Conservation (phyloP, 2,888 invertebrate species). For the Marronus borbonicus region DNA sequence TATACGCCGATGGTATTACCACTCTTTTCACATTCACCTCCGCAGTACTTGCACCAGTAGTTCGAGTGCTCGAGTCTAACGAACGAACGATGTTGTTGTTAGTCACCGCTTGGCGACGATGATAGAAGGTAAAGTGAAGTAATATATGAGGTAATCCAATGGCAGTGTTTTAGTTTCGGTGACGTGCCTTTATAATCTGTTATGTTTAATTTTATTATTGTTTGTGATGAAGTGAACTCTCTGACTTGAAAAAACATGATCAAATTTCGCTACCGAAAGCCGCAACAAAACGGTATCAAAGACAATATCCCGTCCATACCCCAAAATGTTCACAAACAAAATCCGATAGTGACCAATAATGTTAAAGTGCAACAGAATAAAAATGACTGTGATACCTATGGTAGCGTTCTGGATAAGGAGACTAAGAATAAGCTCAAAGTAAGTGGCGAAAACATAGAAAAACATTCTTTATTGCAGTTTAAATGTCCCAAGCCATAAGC, state of each 20-base stretch:
- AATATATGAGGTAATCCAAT: neutral
- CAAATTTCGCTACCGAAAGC: conserved; percentile 68
- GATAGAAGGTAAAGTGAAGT: conserved; percentile 54
- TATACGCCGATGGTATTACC: too few relatives aligned
- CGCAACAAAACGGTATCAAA: conserved; percentile 50
- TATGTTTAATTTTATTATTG: neutral
- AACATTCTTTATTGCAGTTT: neutral
- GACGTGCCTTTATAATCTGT: neutral
- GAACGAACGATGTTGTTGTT: conserved; percentile 56
- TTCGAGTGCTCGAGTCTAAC: conserved; percentile 53
- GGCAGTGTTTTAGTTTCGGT: neutral
- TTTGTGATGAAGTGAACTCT: neutral
- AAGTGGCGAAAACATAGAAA: neutral
- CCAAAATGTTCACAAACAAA: conserved; percentile 19
- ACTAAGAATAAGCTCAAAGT: conserved; percentile 59
- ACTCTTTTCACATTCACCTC: too few relatives aligned
- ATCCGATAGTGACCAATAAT: neutral
- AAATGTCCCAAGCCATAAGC: neutral
- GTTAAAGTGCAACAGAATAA: conserved; percentile 43
- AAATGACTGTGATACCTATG: conserved; percentile 3
- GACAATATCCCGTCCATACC: neutral
- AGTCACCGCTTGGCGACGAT: conserved; percentile 58
- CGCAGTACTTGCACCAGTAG: too few relatives aligned
- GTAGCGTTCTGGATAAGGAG: conserved; percentile 55
- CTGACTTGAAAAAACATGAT: conserved; percentile 63